Percentiles rank a stretch among this genome's conserved stretches.
phyloP scores from a whole-genome alignment of 2,113 vertebrate genomes.

The Microtus pennsylvanicus region DNA sequence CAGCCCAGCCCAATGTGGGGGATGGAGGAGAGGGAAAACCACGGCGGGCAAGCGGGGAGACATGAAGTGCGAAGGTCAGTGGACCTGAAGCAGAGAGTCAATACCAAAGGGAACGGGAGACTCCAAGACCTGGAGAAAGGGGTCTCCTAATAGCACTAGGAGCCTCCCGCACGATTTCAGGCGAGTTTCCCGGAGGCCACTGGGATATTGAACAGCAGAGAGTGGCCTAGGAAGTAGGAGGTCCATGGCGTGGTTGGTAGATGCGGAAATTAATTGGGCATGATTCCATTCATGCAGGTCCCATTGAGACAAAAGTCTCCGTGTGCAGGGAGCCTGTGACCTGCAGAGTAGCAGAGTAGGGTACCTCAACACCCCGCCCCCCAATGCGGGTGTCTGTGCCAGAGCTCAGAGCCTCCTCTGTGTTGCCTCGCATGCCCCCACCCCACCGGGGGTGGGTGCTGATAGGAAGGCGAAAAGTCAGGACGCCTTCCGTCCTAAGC shows the following conservation, averaged over 20 bases:
- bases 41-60: rapidly evolving
- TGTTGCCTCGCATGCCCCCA: neutral
- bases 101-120: neutral
- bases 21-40: neutral
- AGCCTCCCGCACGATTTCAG: neutral
- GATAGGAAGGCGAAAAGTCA: neutral
- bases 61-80: neutral
- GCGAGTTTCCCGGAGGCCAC: neutral
- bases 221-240: neutral
- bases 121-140: neutral
- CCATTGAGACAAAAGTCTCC: neutral
- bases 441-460: neutral
- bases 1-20: neutral
- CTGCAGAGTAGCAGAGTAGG: neutral
- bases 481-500: neutral
- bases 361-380: neutral
- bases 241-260: neutral
- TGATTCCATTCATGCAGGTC: neutral
- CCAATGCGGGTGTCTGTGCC: rapidly evolving
- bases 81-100: neutral
- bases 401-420: neutral
- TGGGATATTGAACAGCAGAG: neutral
- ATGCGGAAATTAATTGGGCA: neutral
- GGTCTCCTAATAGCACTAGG: neutral
- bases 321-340: neutral